A percentile compares a stretch with the other conserved stretches of the same genome.
phyloP scores from a whole-genome alignment of 2,797 vertebrate genomes.

The Anguilla marmorata region DNA sequence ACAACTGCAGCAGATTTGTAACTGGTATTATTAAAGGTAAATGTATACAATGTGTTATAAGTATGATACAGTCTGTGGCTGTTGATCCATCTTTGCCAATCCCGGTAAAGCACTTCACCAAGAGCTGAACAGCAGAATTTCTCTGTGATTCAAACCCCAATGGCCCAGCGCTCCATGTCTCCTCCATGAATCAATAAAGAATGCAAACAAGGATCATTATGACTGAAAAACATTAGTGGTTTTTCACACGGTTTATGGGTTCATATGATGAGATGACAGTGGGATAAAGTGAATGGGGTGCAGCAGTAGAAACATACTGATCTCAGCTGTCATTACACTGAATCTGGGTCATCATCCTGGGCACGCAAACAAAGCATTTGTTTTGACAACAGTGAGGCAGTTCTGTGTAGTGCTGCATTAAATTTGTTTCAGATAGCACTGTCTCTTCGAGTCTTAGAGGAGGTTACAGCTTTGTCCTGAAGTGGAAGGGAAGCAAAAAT shows the following conservation, averaged over 20 bases:
- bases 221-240: background rate
- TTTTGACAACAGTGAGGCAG: background rate
- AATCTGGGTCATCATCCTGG: slow-evolving; percentile 1
- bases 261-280: background rate
- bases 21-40: background rate
- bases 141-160: background rate
- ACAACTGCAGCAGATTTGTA: background rate
- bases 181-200: background rate
- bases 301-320: background rate
- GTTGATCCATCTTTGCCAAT: background rate
- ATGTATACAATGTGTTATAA: background rate
- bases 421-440: slow-evolving; percentile 10
- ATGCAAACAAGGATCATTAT: background rate
- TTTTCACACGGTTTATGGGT: background rate
- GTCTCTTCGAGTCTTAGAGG: background rate
- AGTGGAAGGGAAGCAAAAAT: background rate
- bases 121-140: background rate
- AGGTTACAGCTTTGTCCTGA: background rate
- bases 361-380: background rate
- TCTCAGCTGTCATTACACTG: background rate
- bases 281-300: background rate
- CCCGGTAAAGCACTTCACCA: background rate
- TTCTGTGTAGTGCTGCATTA: background rate
- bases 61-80: background rate
- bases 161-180: background rate